Conservation (phyloP, 1,140 invertebrate species). For the Drosophila murphyi region DNA sequence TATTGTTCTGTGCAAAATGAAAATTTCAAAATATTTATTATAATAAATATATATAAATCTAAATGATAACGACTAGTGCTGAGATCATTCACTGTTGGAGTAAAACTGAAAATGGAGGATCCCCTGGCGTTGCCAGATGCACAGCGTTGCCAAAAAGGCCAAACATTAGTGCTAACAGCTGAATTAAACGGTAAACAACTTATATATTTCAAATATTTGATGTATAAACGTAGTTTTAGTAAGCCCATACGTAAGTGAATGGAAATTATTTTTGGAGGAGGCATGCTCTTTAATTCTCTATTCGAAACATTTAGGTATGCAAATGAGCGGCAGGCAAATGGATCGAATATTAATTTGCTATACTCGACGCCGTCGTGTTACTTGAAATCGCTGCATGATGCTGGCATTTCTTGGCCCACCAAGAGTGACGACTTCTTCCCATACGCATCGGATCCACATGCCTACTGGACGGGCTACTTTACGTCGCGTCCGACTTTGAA, state of each 20-base stretch:
- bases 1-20: too few relatives aligned
- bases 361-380: constrained; percentile 99
- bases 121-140: too few relatives aligned
- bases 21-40: too few relatives aligned
- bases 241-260: background rate
- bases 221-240: background rate
- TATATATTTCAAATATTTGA: too few relatives aligned
- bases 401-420: constrained; percentile 87
- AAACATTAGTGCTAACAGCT: too few relatives aligned
- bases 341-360: constrained; percentile 90
- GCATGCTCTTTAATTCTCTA: background rate
- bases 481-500: constrained; percentile 95
- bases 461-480: constrained; percentile 98
- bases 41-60: too few relatives aligned
- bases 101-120: too few relatives aligned
- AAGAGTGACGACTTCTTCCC: constrained; percentile 96
- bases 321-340: constrained; percentile 87
- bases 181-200: too few relatives aligned
- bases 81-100: too few relatives aligned
- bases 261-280: background rate
- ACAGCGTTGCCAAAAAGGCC: too few relatives aligned
- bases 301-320: constrained; percentile 84
- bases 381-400: constrained; percentile 91
- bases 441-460: constrained; percentile 92
- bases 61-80: too few relatives aligned